Evolutionary conservation across 2,113 vertebrate genomes (phyloP), one percentile per base, ranked within the genome.

Genomic region (Etheostoma cragini): DNA sequence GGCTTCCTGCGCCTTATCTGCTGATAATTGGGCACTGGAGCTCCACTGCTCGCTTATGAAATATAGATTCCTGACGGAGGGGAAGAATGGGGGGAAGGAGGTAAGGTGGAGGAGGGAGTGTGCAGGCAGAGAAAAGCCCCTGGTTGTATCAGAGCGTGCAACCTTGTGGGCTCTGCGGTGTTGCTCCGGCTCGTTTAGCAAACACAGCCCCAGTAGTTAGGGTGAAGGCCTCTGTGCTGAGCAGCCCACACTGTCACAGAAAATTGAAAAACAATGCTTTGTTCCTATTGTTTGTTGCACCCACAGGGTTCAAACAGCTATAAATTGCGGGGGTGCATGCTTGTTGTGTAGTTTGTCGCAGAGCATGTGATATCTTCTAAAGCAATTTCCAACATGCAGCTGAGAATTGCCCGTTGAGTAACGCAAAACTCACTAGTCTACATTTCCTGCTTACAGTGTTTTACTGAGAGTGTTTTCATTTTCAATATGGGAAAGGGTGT

Each of bases 31-130:
- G 94, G 92, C 90, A 91, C 92, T 94, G 91, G 91, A 92, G 93
- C 93, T 93, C 92, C 94, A 94, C 91, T 93, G 92, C 93, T 91
- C 93, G 93, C 92, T 95, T 94, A 95, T 96, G 91, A 95, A 96
- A 95, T 96, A 96, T 96, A 95, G 94, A 95, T 95, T 95, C 92
- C 93, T 94, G 86, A 91, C 89, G 90, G 90, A 89, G 91, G 84
- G 85, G 86, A 90, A 84, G 86, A 82, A 81, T 81, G 82, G 86
- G 68, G 76, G 63, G 77, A 30, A 53, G 63, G 79, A 22, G 86
- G 57, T 45, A 68, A 47, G 87, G 79, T 63, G 69, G 84, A 75
- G 84, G 76, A 87, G 88, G 82, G 76, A 82, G 83, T 88, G 88
- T 85, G 88, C 90, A 92, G 78, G 90, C 88, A 86, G 84, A 92